A percentile compares a stretch with the other conserved stretches of the same genome.
Evolutionary conservation across 2,888 invertebrate genomes (phyloP).

Genomic region (Meganola albula): DNA sequence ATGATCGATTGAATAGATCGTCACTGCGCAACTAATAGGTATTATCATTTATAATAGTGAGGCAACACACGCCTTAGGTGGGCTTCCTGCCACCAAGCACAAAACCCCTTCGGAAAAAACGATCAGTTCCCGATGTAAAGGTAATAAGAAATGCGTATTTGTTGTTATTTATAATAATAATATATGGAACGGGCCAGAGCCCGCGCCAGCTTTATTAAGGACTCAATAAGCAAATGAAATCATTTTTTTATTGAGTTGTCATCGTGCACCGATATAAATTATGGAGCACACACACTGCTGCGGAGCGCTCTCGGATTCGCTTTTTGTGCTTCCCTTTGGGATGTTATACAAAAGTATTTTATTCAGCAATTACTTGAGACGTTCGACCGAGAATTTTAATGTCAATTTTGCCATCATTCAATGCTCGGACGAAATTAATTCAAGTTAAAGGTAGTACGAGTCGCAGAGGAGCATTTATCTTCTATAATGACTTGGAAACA

Average conservation of each 20-base stretch:
- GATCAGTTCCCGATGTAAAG: conserved; percentile 41
- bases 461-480: conserved; percentile 54
- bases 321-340: conserved; percentile 70
- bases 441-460: conserved; percentile 45
- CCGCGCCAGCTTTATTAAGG: conserved; percentile 70
- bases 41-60: conserved; percentile 39
- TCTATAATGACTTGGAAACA: conserved; percentile 66
- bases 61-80: conserved; percentile 52
- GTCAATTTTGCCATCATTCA: conserved; percentile 76
- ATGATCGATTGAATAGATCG: too few species aligned
- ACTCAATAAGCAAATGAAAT: conserved; percentile 78
- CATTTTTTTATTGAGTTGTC: conserved; percentile 78
- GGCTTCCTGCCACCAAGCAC: conserved; percentile 42
- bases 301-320: conserved; percentile 42
- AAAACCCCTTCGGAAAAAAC: conserved; percentile 41
- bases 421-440: conserved; percentile 70
- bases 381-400: conserved; percentile 71
- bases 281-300: conserved; percentile 54
- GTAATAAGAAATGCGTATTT: conserved; percentile 57
- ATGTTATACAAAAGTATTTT: conserved; percentile 74
- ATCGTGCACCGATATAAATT: conserved; percentile 73
- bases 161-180: conserved; percentile 65
- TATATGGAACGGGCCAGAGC: conserved; percentile 53
- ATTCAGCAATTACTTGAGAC: conserved; percentile 76
- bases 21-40: conserved; percentile 40